Conservation (phyloP, 2,113 vertebrate genomes). For the Actenoides lindsayi region DNA sequence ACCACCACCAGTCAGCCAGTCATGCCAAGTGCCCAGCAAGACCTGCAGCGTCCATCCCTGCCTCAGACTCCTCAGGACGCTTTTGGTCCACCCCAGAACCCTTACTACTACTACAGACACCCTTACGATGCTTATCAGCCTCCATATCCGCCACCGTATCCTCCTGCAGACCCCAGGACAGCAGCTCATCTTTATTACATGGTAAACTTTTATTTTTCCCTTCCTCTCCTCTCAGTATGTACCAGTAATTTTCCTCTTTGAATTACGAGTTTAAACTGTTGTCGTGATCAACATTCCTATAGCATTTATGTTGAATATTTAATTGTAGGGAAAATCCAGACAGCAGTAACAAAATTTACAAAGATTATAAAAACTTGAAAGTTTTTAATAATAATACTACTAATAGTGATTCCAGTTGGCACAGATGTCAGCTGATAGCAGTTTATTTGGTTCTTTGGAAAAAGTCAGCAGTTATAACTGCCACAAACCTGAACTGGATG, state of each 20-base stretch:
- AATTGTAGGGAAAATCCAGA: neutral
- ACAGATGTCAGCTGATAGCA: neutral
- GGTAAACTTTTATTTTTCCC: constrained; percentile 62
- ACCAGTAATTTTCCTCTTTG: neutral
- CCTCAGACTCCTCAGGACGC: constrained; percentile 77
- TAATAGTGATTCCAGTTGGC: neutral
- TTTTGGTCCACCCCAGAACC: constrained; percentile 73
- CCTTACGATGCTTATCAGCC: constrained; percentile 81
- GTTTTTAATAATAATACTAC: neutral
- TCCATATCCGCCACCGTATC: constrained; percentile 79
- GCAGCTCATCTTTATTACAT: constrained; percentile 85
- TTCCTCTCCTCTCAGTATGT: accelerated
- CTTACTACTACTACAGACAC: constrained; percentile 72
- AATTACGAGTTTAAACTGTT: neutral
- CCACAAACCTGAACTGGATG: neutral
- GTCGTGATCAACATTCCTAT: accelerated
- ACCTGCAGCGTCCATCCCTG: constrained; percentile 79
- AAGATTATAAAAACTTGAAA: neutral
- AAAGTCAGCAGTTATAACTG: neutral
- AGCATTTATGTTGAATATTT: neutral
- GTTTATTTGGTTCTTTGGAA: neutral
- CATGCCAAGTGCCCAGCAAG: constrained; percentile 23
- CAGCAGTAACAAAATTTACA: neutral
- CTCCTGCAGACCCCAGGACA: constrained; percentile 79
- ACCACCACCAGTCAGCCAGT: constrained; percentile 22